phyloP scores from a whole-genome alignment of 2,888 invertebrate genomes.

The Archips crataeganus region DNA sequence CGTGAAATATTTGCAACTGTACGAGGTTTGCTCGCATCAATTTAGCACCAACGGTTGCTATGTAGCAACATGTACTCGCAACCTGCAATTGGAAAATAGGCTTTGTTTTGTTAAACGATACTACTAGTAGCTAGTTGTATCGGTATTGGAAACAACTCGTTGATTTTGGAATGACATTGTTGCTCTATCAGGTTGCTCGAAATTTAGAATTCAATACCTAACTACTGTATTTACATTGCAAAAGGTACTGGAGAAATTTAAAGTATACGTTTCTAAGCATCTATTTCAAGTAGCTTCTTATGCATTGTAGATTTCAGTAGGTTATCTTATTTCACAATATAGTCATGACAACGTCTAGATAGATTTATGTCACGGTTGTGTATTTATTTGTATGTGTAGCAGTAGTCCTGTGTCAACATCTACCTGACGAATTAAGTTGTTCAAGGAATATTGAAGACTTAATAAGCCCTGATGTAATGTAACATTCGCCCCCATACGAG shows the following conservation, averaged over 20 bases:
- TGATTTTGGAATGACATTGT: neutral
- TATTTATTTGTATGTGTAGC: too few relatives aligned
- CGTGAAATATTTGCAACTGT: conserved; percentile 27
- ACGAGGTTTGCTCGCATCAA: conserved; percentile 16
- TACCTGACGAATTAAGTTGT: too few relatives aligned
- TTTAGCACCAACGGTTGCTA: conserved; percentile 24
- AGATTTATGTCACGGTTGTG: too few relatives aligned
- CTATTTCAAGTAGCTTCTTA: too few relatives aligned
- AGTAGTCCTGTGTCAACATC: too few relatives aligned
- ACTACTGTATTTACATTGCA: neutral
- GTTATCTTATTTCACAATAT: too few relatives aligned
- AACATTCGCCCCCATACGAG: neutral
- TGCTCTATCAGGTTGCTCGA: neutral
- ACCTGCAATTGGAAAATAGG: neutral
- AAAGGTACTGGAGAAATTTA: too few relatives aligned
- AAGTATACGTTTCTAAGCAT: too few relatives aligned
- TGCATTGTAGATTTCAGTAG: too few relatives aligned
- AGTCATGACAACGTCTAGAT: too few relatives aligned
- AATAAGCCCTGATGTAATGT: too few relatives aligned
- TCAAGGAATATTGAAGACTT: too few relatives aligned
- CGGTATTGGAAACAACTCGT: neutral
- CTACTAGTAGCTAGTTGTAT: neutral
- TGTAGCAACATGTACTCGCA: neutral
- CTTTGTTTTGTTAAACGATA: conserved; percentile 1
- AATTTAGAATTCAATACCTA: neutral